phyloP scores from a whole-genome alignment of 2,113 vertebrate genomes.

The Vombatus ursinus region DNA sequence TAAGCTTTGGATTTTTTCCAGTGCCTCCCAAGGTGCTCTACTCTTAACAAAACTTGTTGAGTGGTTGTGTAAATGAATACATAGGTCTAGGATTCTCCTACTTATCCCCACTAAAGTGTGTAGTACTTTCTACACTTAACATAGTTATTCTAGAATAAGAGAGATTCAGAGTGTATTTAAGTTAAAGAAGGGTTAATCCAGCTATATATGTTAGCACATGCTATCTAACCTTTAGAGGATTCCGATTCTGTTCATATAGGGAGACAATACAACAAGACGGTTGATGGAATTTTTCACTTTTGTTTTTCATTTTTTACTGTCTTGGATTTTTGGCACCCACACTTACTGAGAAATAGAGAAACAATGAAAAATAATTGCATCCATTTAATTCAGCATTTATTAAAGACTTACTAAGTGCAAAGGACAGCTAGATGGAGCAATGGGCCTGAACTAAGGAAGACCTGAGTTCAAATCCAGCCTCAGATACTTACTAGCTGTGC shows the following conservation, averaged over 20 bases:
- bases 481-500: no score
- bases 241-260: neutral
- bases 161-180: neutral
- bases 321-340: neutral
- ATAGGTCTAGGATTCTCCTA: neutral
- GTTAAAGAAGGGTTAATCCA: neutral
- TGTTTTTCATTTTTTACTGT: neutral
- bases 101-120: neutral
- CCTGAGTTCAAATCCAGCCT: no score
- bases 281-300: neutral
- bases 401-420: neutral
- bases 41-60: neutral
- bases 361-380: neutral
- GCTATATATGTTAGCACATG: neutral
- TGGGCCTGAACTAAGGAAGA: no score
- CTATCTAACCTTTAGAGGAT: neutral
- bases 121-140: neutral
- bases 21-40: neutral
- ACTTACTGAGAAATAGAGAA: neutral
- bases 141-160: neutral
- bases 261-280: neutral
- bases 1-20: neutral
- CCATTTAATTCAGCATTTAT: neutral
- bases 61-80: neutral
- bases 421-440: no score